Evolutionary conservation across 2,888 invertebrate species (phyloP).

Genomic region (Brachyptera putata): DNA sequence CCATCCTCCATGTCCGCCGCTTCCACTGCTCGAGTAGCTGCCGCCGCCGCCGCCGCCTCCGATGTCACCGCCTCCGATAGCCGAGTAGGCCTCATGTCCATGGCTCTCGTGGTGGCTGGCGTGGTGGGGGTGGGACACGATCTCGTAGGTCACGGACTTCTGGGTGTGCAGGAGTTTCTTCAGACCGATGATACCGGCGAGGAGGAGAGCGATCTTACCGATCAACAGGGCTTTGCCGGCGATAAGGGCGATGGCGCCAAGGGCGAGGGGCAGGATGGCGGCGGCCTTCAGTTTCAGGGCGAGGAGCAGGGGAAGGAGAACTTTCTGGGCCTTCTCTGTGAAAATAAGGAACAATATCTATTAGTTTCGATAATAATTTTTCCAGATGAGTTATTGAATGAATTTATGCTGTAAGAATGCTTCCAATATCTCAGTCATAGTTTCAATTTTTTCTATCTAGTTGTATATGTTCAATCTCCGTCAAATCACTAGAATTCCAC

Average conservation of each 20-base stretch:
- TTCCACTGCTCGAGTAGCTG: conserved; percentile 50
- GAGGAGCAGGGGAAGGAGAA: conserved; percentile 71
- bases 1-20: conserved; percentile 63
- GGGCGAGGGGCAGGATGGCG: conserved; percentile 69
- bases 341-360: not conserved
- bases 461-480: too few species aligned
- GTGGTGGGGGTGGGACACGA: conserved; percentile 80
- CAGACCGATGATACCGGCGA: conserved; percentile 77
- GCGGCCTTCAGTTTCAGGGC: conserved; percentile 74
- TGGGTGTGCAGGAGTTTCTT: conserved; percentile 73
- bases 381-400: too few species aligned
- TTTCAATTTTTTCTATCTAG: too few species aligned
- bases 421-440: too few species aligned
- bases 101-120: conserved; percentile 57
- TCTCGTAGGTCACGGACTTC: conserved; percentile 85
- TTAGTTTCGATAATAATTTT: too few species aligned
- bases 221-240: conserved; percentile 81
- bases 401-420: too few species aligned
- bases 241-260: conserved; percentile 78
- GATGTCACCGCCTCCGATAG: conserved; percentile 52
- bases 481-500: too few species aligned
- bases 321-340: conserved; percentile 64
- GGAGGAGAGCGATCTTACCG: conserved; percentile 78
- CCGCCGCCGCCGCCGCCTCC: too few species aligned
- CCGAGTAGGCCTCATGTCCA: conserved; percentile 58